Conservation (phyloP, 2,797 vertebrate species). For the Gymnopithys bicolor region DNA sequence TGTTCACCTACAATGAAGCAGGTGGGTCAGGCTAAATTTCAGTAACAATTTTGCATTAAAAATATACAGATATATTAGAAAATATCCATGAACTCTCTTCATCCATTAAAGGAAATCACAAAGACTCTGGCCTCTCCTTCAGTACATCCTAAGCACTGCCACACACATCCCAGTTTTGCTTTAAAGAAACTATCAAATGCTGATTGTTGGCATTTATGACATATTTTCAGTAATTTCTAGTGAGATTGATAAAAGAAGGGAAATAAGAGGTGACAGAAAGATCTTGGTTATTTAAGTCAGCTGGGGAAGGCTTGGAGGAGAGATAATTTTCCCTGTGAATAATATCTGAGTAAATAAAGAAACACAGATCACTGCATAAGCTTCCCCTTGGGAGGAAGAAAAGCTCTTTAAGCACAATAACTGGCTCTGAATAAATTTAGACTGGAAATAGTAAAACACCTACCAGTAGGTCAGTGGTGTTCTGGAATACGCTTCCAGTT, state of each 20-base stretch:
- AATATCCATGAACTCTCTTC: neutral
- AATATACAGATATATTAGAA: neutral
- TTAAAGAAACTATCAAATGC: neutral
- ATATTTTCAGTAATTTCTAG: neutral
- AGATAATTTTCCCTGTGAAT: neutral
- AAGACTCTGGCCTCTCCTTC: neutral
- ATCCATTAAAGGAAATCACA: neutral
- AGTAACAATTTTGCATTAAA: neutral
- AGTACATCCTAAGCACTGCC: neutral
- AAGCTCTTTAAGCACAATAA: neutral
- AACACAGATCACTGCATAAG: slow-evolving; percentile 3
- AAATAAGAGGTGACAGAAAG: neutral
- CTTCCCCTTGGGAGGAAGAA: neutral
- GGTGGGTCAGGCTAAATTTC: neutral
- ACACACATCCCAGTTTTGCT: neutral
- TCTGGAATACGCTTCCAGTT: neutral
- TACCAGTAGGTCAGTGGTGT: neutral
- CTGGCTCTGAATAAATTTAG: neutral
- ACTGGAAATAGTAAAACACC: neutral
- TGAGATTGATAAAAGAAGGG: neutral
- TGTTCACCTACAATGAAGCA: neutral
- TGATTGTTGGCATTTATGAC: neutral
- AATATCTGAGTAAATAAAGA: slow-evolving; percentile 16
- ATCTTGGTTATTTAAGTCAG: neutral
- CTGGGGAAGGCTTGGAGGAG: neutral